A percentile compares a stretch with the other conserved stretches of the same genome.
Evolutionary conservation across 1,140 invertebrate genomes (phyloP).

Genomic region (Spodoptera frugiperda): DNA sequence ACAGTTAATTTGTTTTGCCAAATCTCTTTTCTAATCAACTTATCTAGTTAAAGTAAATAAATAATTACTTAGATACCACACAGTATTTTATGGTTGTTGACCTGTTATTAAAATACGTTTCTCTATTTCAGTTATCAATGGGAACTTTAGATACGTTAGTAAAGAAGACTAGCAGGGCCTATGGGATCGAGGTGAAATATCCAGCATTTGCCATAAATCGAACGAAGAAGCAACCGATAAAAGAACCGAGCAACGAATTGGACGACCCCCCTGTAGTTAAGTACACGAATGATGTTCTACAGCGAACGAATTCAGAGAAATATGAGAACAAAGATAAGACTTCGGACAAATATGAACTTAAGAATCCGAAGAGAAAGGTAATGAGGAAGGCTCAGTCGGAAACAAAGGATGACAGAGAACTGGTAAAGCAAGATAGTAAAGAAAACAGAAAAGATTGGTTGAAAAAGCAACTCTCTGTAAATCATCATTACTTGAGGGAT

Average conservation of each 20-base stretch:
- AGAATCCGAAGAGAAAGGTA: slow-evolving; percentile 57
- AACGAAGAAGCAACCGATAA: slow-evolving; percentile 48
- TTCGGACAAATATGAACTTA: slow-evolving; percentile 62
- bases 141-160: slow-evolving; percentile 88
- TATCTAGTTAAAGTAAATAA: too few relatives aligned
- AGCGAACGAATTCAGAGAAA: slow-evolving; percentile 71
- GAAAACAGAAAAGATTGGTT: slow-evolving; percentile 85
- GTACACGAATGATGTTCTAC: slow-evolving; percentile 57
- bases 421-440: slow-evolving; percentile 78
- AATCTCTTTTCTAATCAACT: too few relatives aligned
- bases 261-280: slow-evolving; percentile 63
- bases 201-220: slow-evolving; percentile 87
- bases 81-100: not conserved
- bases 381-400: slow-evolving; percentile 68
- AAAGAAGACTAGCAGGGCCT: slow-evolving; percentile 87
- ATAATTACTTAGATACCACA: too few relatives aligned
- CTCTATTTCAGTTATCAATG: slow-evolving; percentile 87
- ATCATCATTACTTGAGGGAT: slow-evolving; percentile 91
- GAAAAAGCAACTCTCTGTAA: slow-evolving; percentile 87
- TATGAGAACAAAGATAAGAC: slow-evolving; percentile 57
- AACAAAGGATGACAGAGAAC: slow-evolving; percentile 64
- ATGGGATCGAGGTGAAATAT: slow-evolving; percentile 89
- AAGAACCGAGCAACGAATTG: slow-evolving; percentile 44
- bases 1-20: too few relatives aligned
- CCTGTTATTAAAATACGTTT: slow-evolving; percentile 7